These are phyloP conservation scores for Hafferia zeledoni DNA, from an alignment of 2,797 vertebrate species.

Conservation along the genomic window DNA sequence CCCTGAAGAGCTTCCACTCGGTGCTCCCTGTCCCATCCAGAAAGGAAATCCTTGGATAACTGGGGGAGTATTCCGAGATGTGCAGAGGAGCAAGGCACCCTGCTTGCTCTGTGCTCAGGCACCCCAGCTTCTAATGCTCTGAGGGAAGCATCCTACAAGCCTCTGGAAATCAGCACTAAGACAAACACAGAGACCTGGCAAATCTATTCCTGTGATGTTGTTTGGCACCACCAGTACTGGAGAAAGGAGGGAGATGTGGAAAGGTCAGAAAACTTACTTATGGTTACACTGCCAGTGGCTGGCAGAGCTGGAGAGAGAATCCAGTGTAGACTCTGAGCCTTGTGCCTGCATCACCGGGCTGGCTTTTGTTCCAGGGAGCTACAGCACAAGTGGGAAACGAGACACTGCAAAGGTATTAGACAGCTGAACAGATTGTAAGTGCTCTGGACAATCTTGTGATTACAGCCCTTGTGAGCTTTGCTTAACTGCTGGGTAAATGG, in stretches of 20 bases:
- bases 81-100: background rate
- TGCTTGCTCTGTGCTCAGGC: fast-evolving
- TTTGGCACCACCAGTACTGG: background rate
- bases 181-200: background rate
- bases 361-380: background rate
- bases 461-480: slow-evolving; percentile 44
- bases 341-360: background rate
- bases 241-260: background rate
- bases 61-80: fast-evolving
- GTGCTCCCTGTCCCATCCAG: background rate
- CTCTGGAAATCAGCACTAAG: background rate
- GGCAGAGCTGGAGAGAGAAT: background rate
- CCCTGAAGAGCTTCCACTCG: fast-evolving
- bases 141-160: background rate
- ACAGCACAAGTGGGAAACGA: background rate
- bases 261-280: background rate
- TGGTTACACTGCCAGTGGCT: background rate
- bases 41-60: background rate
- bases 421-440: slow-evolving; percentile 43
- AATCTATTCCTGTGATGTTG: fast-evolving
- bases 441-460: slow-evolving; percentile 45
- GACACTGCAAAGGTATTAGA: slow-evolving; percentile 5
- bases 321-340: background rate
- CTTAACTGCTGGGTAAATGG: slow-evolving; percentile 19
- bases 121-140: background rate